Conservation (phyloP, 2,113 vertebrate species). For the Urocolius indicus region DNA sequence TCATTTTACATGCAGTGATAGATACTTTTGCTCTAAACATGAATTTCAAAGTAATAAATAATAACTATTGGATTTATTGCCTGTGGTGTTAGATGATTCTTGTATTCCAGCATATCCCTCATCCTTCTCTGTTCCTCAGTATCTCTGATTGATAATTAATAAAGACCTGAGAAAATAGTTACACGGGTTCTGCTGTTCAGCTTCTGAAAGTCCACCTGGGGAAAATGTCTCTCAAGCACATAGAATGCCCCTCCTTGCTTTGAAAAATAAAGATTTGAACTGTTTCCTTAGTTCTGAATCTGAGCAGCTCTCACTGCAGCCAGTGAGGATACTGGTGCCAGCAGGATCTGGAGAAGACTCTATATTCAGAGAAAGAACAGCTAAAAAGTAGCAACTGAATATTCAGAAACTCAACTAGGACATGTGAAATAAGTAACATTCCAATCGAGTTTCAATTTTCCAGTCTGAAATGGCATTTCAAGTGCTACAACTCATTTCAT, state of each 20-base stretch:
- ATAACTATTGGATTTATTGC: neutral
- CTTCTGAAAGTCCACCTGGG: neutral
- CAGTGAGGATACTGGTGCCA: neutral
- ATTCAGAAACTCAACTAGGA: neutral
- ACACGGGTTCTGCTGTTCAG: neutral
- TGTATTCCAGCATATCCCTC: neutral
- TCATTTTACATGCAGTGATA: neutral
- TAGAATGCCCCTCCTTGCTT: neutral
- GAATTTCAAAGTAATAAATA: conserved; percentile 1
- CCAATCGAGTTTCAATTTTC: neutral
- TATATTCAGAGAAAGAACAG: neutral
- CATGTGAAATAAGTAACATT: neutral
- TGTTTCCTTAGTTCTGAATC: neutral
- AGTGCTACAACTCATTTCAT: neutral
- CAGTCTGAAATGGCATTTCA: neutral
- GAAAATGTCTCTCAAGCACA: neutral
- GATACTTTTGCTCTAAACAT: neutral
- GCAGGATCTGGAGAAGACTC: neutral
- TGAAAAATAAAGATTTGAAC: neutral
- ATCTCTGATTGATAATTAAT: neutral
- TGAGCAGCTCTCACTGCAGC: neutral
- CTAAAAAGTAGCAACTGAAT: neutral
- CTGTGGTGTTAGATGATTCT: neutral
- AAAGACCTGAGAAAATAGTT: neutral
- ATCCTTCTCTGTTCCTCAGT: neutral